phyloP scores from a whole-genome alignment of 2,113 vertebrate species.

The Chloroceryle aenea region DNA sequence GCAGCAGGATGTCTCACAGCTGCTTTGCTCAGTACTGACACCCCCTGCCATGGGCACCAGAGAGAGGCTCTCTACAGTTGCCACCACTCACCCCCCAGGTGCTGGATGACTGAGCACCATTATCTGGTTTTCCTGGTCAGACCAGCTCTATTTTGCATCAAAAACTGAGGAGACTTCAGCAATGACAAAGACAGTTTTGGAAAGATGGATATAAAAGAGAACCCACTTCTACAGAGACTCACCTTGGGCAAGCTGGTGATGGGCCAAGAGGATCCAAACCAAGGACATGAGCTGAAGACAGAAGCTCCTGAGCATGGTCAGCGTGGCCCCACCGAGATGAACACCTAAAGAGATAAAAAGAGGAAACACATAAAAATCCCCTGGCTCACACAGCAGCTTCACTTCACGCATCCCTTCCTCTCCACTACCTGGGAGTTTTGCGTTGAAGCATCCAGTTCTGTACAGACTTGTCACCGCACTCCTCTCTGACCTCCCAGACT shows the following conservation, averaged over 20 bases:
- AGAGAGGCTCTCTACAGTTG: neutral
- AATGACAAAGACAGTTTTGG: neutral
- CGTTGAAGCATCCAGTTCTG: conserved; percentile 12
- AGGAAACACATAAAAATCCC: neutral
- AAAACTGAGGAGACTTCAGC: neutral
- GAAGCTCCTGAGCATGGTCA: conserved; percentile 78
- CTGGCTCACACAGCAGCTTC: neutral
- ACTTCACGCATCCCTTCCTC: neutral
- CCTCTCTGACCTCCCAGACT: neutral
- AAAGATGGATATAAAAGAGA: neutral
- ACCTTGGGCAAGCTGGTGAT: conserved; percentile 69
- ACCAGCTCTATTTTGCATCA: neutral
- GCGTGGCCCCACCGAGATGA: conserved; percentile 69
- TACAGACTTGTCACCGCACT: neutral
- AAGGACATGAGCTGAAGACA: conserved; percentile 75
- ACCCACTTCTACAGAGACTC: neutral
- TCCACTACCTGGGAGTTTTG: neutral
- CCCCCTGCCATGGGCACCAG: neutral
- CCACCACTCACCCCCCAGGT: neutral
- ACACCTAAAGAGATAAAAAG: conserved; percentile 44
- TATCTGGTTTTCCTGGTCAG: neutral
- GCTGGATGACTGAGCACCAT: neutral
- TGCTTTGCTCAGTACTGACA: neutral
- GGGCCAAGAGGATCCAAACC: conserved; percentile 73
- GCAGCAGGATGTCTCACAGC: neutral